These are phyloP conservation scores for Vollenhovia emeryi DNA, from an alignment of 1,140 invertebrate species.

Conservation along the genomic window DNA sequence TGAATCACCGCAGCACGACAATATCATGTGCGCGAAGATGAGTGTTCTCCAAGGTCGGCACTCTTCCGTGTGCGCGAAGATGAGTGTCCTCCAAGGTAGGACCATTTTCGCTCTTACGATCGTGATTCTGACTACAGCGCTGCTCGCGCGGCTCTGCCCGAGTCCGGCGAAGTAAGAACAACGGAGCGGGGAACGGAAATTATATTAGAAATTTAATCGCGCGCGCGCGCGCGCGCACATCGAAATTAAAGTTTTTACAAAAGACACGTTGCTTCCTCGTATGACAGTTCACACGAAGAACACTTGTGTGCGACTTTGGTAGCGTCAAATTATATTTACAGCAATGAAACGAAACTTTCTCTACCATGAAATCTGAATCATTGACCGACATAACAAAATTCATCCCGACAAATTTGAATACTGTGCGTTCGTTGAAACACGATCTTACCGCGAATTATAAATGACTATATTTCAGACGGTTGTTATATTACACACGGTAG, in stretches of 20 bases:
- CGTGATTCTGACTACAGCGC: background rate
- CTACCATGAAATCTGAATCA: slow-evolving; percentile 4
- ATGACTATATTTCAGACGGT: background rate
- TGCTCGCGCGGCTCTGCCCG: background rate
- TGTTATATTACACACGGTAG: background rate
- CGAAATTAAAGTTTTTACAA: too few relatives aligned
- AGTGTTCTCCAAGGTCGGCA: slow-evolving; percentile 84
- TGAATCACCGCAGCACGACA: slow-evolving; percentile 32
- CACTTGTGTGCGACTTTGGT: too few relatives aligned
- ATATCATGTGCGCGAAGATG: slow-evolving; percentile 84
- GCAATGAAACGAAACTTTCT: slow-evolving; percentile 18
- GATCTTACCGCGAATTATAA: background rate
- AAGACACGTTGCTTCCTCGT: too few relatives aligned
- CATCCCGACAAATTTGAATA: background rate
- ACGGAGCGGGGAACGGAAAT: background rate
- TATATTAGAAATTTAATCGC: background rate
- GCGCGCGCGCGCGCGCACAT: too few relatives aligned
- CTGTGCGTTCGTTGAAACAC: background rate
- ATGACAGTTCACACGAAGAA: background rate
- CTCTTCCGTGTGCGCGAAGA: slow-evolving; percentile 83
- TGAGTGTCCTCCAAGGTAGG: slow-evolving; percentile 85
- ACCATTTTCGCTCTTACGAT: background rate
- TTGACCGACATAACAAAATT: slow-evolving; percentile 17
- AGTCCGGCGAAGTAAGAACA: background rate
- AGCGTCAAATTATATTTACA: slow-evolving; percentile 17